Base-by-base conservation (phyloP, 2,113 vertebrate genomes). In the Pan paniscus region DNA sequence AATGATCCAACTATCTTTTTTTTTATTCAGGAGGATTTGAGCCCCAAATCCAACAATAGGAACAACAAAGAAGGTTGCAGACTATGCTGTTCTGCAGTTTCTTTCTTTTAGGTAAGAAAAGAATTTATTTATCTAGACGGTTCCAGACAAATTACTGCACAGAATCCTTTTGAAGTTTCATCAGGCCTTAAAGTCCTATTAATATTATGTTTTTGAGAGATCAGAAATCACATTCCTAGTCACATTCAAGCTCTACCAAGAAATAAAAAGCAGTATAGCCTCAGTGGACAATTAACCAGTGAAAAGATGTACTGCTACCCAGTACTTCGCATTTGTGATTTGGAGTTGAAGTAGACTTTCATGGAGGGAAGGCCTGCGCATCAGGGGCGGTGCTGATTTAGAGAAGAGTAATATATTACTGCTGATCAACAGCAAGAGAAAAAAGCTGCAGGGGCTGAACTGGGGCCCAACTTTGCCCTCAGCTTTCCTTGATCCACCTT, bases 321-420 rank as follows among this genome's bases (percentile, higher is more conserved):
- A 43, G n/a, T 2, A 8, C 86, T 91, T 61, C 13, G 23, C 12
- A 6, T 52, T 46, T 50, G 38, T 14, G 14, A 67, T 90, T 50
- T 46, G 67, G 64, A 72, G 27, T 5, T 35, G 22, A 67, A 84
- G 70, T 9, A 27, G 23, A 68, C 46, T 64, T 85, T 73, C 3
- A 2, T 16, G 17, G 27, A 43, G 38, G 25, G 18, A 20, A 20
- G 5, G 50, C 43, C 8, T 18, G 13, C 8, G 7, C 16, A 38
- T 40, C 0, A 0, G 3, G 7, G 23, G 8, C 2, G 0, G 22
- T 1, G 14, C 61, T 46, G 68, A 40, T 6, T 17, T 16, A 68
- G 16, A 25, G 61, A 40, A n/a, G 52, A 38, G 0, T 4, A n/a
- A 30, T 72, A 20, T n/a, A 13, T 18, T 25, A 6, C 27, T 22